phyloP scores from a whole-genome alignment of 1,140 invertebrate genomes.

The Akabosia matsudoensis region DNA sequence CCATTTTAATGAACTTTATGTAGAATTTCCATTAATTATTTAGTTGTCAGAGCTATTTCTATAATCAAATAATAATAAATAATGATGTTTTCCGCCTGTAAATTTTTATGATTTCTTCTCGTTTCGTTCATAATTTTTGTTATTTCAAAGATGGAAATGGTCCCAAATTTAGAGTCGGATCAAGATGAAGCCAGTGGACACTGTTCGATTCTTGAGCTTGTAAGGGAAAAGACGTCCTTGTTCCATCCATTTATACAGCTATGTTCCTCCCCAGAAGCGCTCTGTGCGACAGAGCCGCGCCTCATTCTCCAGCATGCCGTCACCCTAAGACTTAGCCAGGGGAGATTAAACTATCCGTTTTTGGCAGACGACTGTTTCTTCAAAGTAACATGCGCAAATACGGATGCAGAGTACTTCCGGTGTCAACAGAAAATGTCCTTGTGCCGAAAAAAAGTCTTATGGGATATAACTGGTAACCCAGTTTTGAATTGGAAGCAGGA shows the following conservation, averaged over 20 bases:
- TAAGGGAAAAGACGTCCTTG: not conserved
- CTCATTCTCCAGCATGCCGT: not conserved
- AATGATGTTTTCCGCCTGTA: too few relatives aligned
- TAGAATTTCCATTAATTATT: too few relatives aligned
- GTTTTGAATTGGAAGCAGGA: not conserved
- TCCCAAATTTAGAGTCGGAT: too few relatives aligned
- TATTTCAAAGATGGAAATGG: too few relatives aligned
- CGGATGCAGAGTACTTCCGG: not conserved
- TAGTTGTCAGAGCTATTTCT: too few relatives aligned
- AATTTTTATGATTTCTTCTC: too few relatives aligned
- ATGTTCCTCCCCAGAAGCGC: not conserved
- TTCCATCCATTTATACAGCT: not conserved
- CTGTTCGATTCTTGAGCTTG: not conserved
- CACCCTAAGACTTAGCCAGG: not conserved
- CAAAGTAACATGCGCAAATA: not conserved
- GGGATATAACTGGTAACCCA: not conserved
- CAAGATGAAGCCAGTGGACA: too few relatives aligned
- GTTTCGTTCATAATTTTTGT: too few relatives aligned
- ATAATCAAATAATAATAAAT: too few relatives aligned
- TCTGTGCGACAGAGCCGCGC: not conserved
- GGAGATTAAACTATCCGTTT: not conserved
- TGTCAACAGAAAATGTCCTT: not conserved
- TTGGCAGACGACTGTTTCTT: not conserved
- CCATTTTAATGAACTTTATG: too few relatives aligned
- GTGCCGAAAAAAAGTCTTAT: not conserved